phyloP scores from a whole-genome alignment of 2,113 vertebrate genomes.

The Tychaedon coryphoeus region DNA sequence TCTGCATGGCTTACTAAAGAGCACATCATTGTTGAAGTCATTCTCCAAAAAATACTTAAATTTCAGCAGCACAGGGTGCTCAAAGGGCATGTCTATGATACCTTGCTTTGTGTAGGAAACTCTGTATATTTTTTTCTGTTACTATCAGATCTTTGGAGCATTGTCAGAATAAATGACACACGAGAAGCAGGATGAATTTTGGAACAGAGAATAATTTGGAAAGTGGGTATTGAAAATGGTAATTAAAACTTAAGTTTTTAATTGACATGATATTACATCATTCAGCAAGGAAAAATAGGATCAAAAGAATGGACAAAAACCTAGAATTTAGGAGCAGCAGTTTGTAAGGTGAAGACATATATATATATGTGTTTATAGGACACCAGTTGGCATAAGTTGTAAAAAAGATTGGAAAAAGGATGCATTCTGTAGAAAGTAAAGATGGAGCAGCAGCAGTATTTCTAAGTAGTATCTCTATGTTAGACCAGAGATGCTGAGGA shows the following conservation, averaged over 20 bases:
- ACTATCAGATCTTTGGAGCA: background rate
- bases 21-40: background rate
- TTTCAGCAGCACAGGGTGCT: background rate
- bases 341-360: background rate
- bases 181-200: background rate
- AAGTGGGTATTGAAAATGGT: background rate
- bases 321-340: background rate
- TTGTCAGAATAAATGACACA: background rate
- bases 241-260: background rate
- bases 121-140: background rate
- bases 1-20: background rate
- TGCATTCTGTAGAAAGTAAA: background rate
- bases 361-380: background rate
- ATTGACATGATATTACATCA: background rate
- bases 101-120: background rate
- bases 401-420: background rate
- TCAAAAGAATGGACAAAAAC: background rate
- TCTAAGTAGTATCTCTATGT: background rate
- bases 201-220: background rate
- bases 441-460: background rate
- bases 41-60: background rate
- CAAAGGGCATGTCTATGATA: background rate
- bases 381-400: background rate
- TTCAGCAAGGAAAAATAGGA: background rate
- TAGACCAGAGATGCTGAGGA: background rate